Percentiles rank a stretch among this genome's conserved stretches.
These are phyloP conservation scores for Oedothorax gibbosus DNA, from an alignment of 1,140 invertebrate genomes.

Conservation along the genomic window DNA sequence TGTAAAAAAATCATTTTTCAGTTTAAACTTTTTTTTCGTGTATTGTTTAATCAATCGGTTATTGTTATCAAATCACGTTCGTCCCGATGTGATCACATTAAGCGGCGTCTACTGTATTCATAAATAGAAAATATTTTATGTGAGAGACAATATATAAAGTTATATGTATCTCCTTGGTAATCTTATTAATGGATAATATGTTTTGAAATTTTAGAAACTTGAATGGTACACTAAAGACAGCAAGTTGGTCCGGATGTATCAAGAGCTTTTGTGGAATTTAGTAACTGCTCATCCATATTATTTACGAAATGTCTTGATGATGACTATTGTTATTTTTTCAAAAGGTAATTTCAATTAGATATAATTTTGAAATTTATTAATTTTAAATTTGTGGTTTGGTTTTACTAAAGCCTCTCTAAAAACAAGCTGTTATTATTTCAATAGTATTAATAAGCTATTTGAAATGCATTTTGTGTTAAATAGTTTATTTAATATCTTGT, in stretches of 20 bases:
- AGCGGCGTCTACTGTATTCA: no score
- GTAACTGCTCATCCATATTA: conserved; percentile 45
- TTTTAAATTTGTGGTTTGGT: background rate
- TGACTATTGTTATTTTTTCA: conserved; percentile 56
- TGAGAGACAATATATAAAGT: no score
- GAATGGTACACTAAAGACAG: conserved; percentile 37
- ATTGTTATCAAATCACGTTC: no score
- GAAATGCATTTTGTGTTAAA: no score
- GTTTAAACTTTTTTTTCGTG: no score
- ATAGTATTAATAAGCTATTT: no score
- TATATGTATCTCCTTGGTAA: no score
- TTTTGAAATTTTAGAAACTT: conserved; percentile 25
- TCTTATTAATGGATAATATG: background rate
- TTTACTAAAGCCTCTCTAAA: background rate
- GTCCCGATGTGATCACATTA: no score
- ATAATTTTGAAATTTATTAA: background rate
- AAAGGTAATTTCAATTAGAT: background rate
- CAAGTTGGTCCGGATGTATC: conserved; percentile 9
- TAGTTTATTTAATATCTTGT: no score
- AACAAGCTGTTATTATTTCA: background rate
- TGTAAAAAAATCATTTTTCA: no score
- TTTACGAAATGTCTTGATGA: conserved; percentile 61
- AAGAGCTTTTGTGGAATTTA: conserved; percentile 54
- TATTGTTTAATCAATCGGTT: no score
- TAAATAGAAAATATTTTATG: conserved; percentile 41